Conservation (phyloP, 30 jellyfish, hydroid and myxozoan species). For the Turritopsis dohrnii region DNA sequence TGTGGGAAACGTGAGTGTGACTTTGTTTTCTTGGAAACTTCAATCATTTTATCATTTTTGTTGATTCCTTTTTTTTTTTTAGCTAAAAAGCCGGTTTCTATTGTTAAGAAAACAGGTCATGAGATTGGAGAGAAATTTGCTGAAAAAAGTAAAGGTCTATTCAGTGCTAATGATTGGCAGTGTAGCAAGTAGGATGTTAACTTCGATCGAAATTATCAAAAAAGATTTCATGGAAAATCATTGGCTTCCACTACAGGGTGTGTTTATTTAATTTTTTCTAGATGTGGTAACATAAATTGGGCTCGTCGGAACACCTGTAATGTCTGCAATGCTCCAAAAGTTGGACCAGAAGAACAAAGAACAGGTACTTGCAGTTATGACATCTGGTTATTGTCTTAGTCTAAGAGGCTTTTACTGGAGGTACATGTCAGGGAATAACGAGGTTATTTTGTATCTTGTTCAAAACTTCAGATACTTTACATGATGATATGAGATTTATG, state of each 20-base stretch:
- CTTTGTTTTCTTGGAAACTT: background rate
- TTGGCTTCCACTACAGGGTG: background rate
- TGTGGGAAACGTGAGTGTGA: conserved; percentile 62
- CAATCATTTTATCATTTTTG: background rate
- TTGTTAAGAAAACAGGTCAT: conserved; percentile 67
- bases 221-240: background rate
- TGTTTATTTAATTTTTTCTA: background rate
- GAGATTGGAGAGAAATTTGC: conserved; percentile 84
- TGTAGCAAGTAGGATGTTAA: conserved; percentile 60
- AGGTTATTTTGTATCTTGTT: too few species aligned
- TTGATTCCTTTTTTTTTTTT: background rate
- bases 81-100: conserved; percentile 12
- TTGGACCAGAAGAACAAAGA: conserved; percentile 75
- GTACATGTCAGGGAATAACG: too few species aligned
- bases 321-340: conserved; percentile 87
- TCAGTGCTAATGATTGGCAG: conserved; percentile 96
- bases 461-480: too few species aligned
- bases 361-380: too few species aligned
- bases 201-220: background rate
- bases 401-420: too few species aligned
- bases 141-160: conserved; percentile 77
- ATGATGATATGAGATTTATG: too few species aligned
- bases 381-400: too few species aligned
- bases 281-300: conserved; percentile 97
- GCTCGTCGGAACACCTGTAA: conserved; percentile 86